These are phyloP conservation scores for Eupithecia subumbrata DNA, from an alignment of 2,888 invertebrate genomes.

Conservation along the genomic window DNA sequence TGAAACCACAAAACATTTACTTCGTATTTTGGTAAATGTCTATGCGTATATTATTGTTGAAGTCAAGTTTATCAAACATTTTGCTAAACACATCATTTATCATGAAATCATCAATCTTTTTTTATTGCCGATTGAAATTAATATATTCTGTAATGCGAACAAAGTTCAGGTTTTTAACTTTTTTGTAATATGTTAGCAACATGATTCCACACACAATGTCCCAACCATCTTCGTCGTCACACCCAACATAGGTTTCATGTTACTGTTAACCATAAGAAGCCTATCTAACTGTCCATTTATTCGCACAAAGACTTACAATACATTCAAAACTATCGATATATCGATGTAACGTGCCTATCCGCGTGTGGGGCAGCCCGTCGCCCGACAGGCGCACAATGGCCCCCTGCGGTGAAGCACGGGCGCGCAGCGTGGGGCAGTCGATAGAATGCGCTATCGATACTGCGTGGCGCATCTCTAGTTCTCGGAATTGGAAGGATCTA, in stretches of 20 bases:
- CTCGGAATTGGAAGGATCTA: conserved; percentile 21
- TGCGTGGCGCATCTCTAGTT: conserved; percentile 33
- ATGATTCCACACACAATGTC: neutral
- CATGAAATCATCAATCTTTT: too few relatives aligned
- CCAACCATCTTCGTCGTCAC: neutral
- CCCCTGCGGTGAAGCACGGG: conserved; percentile 59
- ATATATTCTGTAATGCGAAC: too few relatives aligned
- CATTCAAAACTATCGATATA: conserved; percentile 42
- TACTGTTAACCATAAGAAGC: neutral
- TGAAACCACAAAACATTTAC: too few relatives aligned
- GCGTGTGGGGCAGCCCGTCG: conserved; percentile 69
- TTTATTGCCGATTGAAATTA: too few relatives aligned
- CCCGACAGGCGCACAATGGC: conserved; percentile 74
- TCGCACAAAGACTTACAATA: conserved; percentile 12
- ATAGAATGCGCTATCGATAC: conserved; percentile 34
- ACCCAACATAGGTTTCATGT: neutral
- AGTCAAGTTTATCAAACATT: too few relatives aligned
- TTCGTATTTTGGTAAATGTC: too few relatives aligned
- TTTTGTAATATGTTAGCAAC: neutral
- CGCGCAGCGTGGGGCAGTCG: conserved; percentile 46
- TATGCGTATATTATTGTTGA: too few relatives aligned
- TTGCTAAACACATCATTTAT: too few relatives aligned
- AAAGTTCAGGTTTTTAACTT: neutral
- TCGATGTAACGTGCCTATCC: conserved; percentile 42
- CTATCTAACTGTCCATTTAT: conserved; percentile 6